Percentiles rank a stretch among this genome's conserved stretches.
phyloP scores from a whole-genome alignment of 2,797 vertebrate species.

The Rhynchotus rufescens region DNA sequence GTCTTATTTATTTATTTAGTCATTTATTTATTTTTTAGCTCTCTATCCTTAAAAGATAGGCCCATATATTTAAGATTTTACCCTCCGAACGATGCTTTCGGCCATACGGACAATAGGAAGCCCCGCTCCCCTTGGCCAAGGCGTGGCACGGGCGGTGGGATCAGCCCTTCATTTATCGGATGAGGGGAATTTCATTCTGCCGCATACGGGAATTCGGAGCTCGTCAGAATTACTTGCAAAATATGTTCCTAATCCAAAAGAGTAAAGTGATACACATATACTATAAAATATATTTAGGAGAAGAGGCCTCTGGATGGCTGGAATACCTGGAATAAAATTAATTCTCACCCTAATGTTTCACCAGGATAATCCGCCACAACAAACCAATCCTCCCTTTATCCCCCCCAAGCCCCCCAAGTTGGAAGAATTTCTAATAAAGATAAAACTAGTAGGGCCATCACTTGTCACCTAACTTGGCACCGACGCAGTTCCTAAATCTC shows the following conservation, averaged over 20 bases:
- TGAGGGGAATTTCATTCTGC: slow-evolving; percentile 49
- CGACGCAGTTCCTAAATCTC: slow-evolving; percentile 42
- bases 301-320: neutral
- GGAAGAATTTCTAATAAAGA: slow-evolving; percentile 63
- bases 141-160: slow-evolving; percentile 5
- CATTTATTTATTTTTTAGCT: neutral
- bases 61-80: slow-evolving; percentile 17
- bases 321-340: slow-evolving; percentile 38
- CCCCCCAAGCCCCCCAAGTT: neutral
- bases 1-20: no score
- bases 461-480: slow-evolving; percentile 77
- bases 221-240: slow-evolving; percentile 20
- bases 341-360: slow-evolving; percentile 49
- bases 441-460: slow-evolving; percentile 56
- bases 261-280: slow-evolving; percentile 60
- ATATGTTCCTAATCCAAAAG: slow-evolving; percentile 55
- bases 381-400: neutral
- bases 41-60: neutral
- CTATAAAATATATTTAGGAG: neutral
- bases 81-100: neutral
- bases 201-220: slow-evolving; percentile 2
- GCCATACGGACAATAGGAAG: neutral
- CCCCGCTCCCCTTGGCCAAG: neutral
- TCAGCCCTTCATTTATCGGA: slow-evolving; percentile 25
- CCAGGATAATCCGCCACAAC: slow-evolving; percentile 37